Evolutionary conservation across 2,797 vertebrate species (phyloP), one percentile per base, ranked within the genome.

Genomic region (Crocidura indochinensis): DNA sequence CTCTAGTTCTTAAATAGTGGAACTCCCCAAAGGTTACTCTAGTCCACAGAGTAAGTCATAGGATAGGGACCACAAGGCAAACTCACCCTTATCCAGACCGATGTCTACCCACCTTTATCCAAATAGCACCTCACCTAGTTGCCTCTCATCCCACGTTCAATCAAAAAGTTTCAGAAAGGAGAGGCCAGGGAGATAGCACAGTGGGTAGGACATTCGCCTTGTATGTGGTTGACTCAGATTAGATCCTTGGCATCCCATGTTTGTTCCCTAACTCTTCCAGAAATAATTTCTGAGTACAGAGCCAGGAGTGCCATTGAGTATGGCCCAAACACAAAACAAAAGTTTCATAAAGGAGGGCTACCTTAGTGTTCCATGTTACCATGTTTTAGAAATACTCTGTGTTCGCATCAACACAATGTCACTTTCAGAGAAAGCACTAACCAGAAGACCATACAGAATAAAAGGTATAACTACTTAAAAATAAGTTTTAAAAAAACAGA

Each of bases 381-480:
- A 4, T 2, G 11, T 67, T 92, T 71, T 56, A 71, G 76, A 86
- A 88, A 56, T 22, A 51, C 12, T 22, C 44, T 47, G n/a, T 71
- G 86, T 87, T 68, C 69, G 73, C 46, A 47, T 29, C 90, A 74
- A 68, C 0, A 51, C 65, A n/a, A 44, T 2, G 0, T 19, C 29
- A 64, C 47, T 68, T 88, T 78, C 20, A 62, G 24, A 80, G 51
- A 77, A 56, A 75, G 67, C 74, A 51, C 68, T 81, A 84, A 31
- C 60, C 67, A 49, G 76, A 82, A 82, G 65, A 44, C 15, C 27
- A 10, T 6, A 7, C 27, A 38, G 80, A 22, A 84, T 51, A 46
- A 87, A 64, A 73, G 12, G 10, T 49, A 46, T 44, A 10, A 51
- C 24, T 17, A 27, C 65, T 56, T n/a, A 26, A 81, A 78, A 82